These are phyloP conservation scores for Chrysochloris asiatica DNA, from an alignment of 2,113 vertebrate species.

Conservation along the genomic window DNA sequence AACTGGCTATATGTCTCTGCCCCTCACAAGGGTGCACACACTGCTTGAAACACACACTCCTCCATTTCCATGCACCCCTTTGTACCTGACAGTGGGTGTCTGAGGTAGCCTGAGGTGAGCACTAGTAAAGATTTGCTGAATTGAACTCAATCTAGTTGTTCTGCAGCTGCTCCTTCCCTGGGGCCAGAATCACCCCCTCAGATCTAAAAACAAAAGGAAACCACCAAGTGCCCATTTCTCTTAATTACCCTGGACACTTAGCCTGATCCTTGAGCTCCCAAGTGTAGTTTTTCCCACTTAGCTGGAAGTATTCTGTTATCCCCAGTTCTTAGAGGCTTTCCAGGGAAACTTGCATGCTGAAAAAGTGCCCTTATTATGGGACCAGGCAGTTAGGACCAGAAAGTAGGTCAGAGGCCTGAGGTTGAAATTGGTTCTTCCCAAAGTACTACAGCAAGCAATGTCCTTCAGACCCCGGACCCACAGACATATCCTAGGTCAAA, in stretches of 20 bases:
- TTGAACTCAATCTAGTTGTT: background rate
- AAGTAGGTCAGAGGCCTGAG: background rate
- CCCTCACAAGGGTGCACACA: too few relatives aligned
- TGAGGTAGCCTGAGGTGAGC: background rate
- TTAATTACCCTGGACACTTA: background rate
- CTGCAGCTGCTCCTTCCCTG: background rate
- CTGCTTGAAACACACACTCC: background rate
- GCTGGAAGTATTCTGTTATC: background rate
- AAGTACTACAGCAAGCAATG: background rate
- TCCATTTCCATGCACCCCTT: background rate
- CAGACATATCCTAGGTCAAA: background rate
- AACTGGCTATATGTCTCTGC: too few relatives aligned
- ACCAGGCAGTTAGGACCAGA: background rate
- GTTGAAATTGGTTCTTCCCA: background rate
- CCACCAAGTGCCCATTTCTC: background rate
- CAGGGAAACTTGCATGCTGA: background rate
- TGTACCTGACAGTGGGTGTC: background rate
- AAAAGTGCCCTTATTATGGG: background rate
- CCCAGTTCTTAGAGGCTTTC: background rate
- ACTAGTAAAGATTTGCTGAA: background rate
- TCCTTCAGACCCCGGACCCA: background rate
- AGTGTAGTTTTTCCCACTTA: background rate
- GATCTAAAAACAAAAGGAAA: background rate
- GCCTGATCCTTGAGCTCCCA: background rate
- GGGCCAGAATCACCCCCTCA: background rate